Evolutionary conservation across 2,888 invertebrate species (phyloP).

Genomic region (Tetanocera ferruginea): DNA sequence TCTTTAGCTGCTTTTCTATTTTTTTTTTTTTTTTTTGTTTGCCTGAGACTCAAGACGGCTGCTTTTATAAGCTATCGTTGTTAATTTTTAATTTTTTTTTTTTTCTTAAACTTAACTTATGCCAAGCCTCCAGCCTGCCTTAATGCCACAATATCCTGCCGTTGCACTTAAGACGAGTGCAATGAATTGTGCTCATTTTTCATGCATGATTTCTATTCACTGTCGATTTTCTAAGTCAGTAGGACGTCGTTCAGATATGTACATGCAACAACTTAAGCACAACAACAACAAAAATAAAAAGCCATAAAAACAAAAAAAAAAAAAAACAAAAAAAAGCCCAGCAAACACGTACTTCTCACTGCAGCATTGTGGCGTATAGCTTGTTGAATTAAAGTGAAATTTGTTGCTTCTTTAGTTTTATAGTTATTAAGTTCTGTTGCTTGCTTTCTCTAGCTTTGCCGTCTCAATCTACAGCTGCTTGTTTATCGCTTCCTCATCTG

Average conservation of each 20-base stretch:
- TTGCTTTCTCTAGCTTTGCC: too few relatives aligned
- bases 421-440: neutral
- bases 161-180: slow-evolving; percentile 13
- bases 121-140: too few relatives aligned
- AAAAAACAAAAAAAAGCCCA: neutral
- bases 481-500: neutral
- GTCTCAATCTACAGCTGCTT: too few relatives aligned
- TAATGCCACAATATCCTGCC: neutral
- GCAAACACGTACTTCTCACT: neutral
- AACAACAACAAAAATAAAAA: neutral
- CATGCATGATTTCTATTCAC: slow-evolving; percentile 21
- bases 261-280: neutral
- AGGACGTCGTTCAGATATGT: slow-evolving; percentile 15
- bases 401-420: neutral
- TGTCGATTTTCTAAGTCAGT: slow-evolving; percentile 30
- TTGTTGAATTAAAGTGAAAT: neutral
- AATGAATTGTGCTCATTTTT: slow-evolving; percentile 26
- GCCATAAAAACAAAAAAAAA: neutral
- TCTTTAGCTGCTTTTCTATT: too few relatives aligned
- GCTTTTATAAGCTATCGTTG: neutral
- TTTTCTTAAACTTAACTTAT: neutral
- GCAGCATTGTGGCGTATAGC: neutral
- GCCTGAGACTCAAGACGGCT: neutral
- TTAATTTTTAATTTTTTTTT: neutral
- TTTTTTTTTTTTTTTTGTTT: neutral